These are phyloP conservation scores for Diaperis boleti DNA, from an alignment of 2,888 invertebrate genomes.

Conservation along the genomic window DNA sequence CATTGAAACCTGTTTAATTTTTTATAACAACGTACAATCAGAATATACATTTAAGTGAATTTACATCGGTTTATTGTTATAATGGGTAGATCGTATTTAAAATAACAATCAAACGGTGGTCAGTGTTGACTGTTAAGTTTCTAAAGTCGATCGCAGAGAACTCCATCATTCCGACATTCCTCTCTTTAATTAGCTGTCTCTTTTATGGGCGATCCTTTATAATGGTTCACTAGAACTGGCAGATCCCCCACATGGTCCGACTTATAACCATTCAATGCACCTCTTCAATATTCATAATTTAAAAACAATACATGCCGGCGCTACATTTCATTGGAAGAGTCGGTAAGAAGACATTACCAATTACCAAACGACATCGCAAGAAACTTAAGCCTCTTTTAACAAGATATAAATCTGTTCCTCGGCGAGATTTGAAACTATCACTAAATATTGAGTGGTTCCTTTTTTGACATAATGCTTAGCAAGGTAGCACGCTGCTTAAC, in stretches of 20 bases:
- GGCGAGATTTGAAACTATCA: constrained; percentile 9
- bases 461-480: constrained; percentile 1
- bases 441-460: constrained; percentile 3
- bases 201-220: constrained; percentile 51
- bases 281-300: constrained; percentile 42
- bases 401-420: constrained; percentile 17
- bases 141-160: constrained; percentile 24
- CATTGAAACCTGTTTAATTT: too few species aligned
- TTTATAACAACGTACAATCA: too few species aligned
- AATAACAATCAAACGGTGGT: constrained; percentile 20
- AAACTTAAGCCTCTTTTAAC: constrained; percentile 24
- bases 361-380: constrained; percentile 30
- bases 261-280: constrained; percentile 33
- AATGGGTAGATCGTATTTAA: constrained; percentile 13
- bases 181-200: constrained; percentile 52
- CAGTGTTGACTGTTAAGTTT: constrained; percentile 12
- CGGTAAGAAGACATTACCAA: constrained; percentile 29
- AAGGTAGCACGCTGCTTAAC: constrained; percentile 3
- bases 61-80: constrained; percentile 8
- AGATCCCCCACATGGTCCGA: constrained; percentile 41
- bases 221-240: constrained; percentile 42
- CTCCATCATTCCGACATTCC: constrained; percentile 49
- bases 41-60: too few species aligned
- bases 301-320: constrained; percentile 33
- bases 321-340: constrained; percentile 31